phyloP scores from a whole-genome alignment of 2,113 vertebrate species.

The Merops nubicus region DNA sequence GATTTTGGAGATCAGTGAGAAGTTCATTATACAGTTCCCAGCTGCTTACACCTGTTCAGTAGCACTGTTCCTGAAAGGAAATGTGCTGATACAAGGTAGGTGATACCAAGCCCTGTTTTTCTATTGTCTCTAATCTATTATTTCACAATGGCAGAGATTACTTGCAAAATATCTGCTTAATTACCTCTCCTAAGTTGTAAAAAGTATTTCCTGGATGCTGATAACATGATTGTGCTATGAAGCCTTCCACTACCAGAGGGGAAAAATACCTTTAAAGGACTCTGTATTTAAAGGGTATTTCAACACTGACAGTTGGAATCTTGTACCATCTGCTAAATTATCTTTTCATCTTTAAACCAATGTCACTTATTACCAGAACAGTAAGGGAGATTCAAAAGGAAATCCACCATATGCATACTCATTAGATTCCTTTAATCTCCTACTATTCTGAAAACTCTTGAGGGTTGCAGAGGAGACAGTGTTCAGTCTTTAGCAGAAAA shows the following conservation, averaged over 20 bases:
- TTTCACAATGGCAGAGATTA: too few relatives aligned
- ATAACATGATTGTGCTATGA: neutral
- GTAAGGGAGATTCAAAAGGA: neutral
- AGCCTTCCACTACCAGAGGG: neutral
- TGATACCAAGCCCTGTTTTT: too few relatives aligned
- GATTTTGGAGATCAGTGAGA: neutral
- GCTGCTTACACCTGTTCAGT: too few relatives aligned
- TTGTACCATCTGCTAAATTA: neutral
- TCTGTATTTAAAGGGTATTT: neutral
- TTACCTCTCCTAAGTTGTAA: too few relatives aligned
- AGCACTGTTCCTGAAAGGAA: too few relatives aligned
- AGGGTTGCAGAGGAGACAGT: neutral
- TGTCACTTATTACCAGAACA: neutral
- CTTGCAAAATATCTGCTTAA: too few relatives aligned
- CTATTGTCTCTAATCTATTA: too few relatives aligned
- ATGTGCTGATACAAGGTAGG: too few relatives aligned
- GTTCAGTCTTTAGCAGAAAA: neutral
- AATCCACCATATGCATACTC: neutral
- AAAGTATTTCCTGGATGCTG: neutral
- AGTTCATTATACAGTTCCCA: neutral
- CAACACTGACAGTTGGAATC: neutral
- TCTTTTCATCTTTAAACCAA: neutral
- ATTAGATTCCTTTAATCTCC: neutral
- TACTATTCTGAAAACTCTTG: neutral
- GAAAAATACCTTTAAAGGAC: neutral